Evolutionary conservation across 2,797 vertebrate species (phyloP).

Genomic region (Pipistrellus kuhlii): DNA sequence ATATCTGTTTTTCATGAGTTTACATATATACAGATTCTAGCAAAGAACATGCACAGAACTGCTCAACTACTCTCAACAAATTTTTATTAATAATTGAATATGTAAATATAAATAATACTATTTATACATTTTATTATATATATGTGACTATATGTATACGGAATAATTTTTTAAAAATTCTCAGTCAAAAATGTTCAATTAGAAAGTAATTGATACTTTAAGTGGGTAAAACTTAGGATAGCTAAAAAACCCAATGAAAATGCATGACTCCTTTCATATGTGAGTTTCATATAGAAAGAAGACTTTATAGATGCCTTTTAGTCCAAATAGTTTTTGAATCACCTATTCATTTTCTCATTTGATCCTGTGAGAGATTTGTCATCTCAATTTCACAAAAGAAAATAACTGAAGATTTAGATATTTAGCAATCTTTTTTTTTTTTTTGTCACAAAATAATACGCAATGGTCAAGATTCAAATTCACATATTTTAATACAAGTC

Average conservation of each 20-base stretch:
- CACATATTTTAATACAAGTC: background rate
- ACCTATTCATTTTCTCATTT: slow-evolving; percentile 44
- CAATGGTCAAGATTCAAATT: background rate
- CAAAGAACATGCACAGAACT: background rate
- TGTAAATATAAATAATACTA: background rate
- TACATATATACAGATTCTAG: background rate
- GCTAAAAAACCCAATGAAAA: background rate
- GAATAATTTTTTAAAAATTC: background rate
- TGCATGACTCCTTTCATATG: background rate
- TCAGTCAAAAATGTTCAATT: background rate
- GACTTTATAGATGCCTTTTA: background rate
- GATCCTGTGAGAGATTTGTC: background rate
- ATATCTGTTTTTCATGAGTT: background rate
- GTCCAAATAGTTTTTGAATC: background rate
- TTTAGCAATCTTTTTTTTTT: slow-evolving; percentile 17
- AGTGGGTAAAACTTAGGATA: background rate
- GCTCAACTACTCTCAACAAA: background rate
- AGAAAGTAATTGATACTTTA: background rate
- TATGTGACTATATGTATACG: background rate
- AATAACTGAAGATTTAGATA: slow-evolving; percentile 35
- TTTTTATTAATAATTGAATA: background rate
- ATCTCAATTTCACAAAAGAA: slow-evolving; percentile 6
- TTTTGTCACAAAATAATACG: background rate
- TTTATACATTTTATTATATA: background rate
- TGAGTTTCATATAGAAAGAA: background rate